Conservation (phyloP, 2,888 invertebrate genomes). For the Zaprionus bogoriensis region DNA sequence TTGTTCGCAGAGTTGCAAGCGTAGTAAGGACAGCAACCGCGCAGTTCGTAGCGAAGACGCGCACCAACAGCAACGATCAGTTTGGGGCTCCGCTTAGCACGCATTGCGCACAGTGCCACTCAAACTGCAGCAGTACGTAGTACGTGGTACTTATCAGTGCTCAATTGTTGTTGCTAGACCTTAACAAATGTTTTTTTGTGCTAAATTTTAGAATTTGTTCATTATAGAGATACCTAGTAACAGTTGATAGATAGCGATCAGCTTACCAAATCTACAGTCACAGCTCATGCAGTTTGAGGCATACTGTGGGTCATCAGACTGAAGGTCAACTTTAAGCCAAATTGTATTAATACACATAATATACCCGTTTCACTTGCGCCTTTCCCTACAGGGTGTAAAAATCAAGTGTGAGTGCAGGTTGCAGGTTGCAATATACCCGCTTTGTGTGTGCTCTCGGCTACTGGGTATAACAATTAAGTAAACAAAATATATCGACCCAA, state of each 20-base stretch:
- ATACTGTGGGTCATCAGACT: too few relatives aligned
- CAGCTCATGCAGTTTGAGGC: too few relatives aligned
- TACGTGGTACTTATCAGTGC: too few relatives aligned
- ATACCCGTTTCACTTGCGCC: too few relatives aligned
- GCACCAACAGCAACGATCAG: background rate
- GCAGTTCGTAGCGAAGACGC: slow-evolving; percentile 1
- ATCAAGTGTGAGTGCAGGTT: too few relatives aligned
- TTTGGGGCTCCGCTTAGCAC: too few relatives aligned
- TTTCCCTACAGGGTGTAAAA: too few relatives aligned
- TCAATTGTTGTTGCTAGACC: background rate
- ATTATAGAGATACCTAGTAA: too few relatives aligned
- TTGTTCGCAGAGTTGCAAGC: background rate
- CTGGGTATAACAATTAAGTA: background rate
- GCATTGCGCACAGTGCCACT: background rate
- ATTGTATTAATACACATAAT: too few relatives aligned
- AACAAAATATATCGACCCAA: background rate
- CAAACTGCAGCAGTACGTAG: slow-evolving; percentile 11
- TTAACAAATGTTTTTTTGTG: background rate
- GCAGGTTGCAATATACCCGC: background rate
- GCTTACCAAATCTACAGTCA: too few relatives aligned
- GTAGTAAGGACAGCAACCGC: background rate
- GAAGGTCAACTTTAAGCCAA: too few relatives aligned
- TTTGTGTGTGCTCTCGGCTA: background rate
- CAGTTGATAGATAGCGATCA: background rate
- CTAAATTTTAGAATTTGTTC: too few relatives aligned